phyloP scores from a whole-genome alignment of 2,797 vertebrate species.

The Platalea minor region DNA sequence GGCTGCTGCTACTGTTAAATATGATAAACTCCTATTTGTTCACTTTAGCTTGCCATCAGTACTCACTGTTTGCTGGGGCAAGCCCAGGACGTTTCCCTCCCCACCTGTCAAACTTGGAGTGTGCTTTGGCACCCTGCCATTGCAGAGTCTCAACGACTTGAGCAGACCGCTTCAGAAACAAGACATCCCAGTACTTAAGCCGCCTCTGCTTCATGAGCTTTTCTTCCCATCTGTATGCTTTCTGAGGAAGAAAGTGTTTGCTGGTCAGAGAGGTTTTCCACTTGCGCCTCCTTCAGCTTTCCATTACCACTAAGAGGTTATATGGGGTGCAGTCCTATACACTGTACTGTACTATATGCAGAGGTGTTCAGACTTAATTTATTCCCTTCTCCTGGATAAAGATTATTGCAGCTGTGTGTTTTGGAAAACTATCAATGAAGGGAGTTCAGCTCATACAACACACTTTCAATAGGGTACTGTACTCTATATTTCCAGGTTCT shows the following conservation, averaged over 20 bases:
- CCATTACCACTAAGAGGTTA: constrained; percentile 65
- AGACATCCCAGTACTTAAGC: constrained; percentile 50
- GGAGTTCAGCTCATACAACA: constrained; percentile 73
- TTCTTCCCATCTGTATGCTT: constrained; percentile 47
- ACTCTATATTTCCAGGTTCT: constrained; percentile 73
- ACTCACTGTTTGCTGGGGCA: constrained; percentile 26
- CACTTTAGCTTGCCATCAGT: not conserved
- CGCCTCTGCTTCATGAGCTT: constrained; percentile 39
- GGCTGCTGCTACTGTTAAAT: constrained; percentile 49
- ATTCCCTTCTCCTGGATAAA: constrained; percentile 76
- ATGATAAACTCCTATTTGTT: constrained; percentile 45
- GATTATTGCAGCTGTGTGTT: constrained; percentile 77
- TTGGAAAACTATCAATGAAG: constrained; percentile 75
- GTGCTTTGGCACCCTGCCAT: constrained; percentile 59
- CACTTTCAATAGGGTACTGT: constrained; percentile 73
- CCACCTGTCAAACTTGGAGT: constrained; percentile 54
- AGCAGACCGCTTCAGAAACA: constrained; percentile 56
- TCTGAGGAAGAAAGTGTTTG: constrained; percentile 60
- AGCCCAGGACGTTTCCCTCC: constrained; percentile 44
- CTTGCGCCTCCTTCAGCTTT: constrained; percentile 63
- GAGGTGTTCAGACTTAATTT: constrained; percentile 75
- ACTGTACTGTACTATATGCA: constrained; percentile 69
- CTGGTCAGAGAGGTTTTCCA: constrained; percentile 68
- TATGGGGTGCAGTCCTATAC: constrained; percentile 59
- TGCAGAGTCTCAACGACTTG: not conserved